phyloP scores from a whole-genome alignment of 2,888 invertebrate genomes.

The Eudasyphora cyanicolor region DNA sequence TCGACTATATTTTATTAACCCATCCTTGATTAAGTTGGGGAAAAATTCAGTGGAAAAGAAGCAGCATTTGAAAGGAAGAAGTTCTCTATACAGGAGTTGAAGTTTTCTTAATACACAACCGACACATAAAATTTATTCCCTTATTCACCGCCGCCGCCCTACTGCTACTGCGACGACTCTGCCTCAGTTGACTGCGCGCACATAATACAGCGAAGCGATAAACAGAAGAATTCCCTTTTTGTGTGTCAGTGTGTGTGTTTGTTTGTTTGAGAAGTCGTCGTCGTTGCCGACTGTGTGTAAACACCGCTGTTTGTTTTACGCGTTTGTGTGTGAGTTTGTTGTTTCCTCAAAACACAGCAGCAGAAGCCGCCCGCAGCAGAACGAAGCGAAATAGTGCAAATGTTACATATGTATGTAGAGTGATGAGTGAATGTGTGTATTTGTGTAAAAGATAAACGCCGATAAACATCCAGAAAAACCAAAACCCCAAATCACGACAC shows the following conservation, averaged over 20 bases:
- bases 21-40: neutral
- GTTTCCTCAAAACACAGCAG: conserved; percentile 59
- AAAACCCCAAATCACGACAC: conserved; percentile 31
- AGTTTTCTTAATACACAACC: conserved; percentile 34
- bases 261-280: neutral
- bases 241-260: neutral
- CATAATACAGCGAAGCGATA: conserved; percentile 1
- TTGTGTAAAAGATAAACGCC: conserved; percentile 41
- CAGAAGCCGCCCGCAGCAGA: conserved; percentile 22
- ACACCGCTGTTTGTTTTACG: conserved; percentile 31
- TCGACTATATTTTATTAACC: neutral
- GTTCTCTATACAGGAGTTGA: conserved; percentile 57
- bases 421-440: conserved; percentile 6
- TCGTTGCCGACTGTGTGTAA: too few relatives aligned
- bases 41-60: conserved; percentile 27
- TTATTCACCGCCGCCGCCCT: conserved; percentile 58
- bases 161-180: conserved; percentile 33
- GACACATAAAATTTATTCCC: conserved; percentile 47
- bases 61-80: conserved; percentile 51
- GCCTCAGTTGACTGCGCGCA: conserved; percentile 30
- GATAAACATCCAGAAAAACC: conserved; percentile 36
- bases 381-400: conserved; percentile 26
- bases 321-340: conserved; percentile 60
- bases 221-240: conserved; percentile 37
- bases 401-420: neutral